These are phyloP conservation scores for Copidosoma aretas DNA, from an alignment of 2,888 invertebrate species.

Conservation along the genomic window DNA sequence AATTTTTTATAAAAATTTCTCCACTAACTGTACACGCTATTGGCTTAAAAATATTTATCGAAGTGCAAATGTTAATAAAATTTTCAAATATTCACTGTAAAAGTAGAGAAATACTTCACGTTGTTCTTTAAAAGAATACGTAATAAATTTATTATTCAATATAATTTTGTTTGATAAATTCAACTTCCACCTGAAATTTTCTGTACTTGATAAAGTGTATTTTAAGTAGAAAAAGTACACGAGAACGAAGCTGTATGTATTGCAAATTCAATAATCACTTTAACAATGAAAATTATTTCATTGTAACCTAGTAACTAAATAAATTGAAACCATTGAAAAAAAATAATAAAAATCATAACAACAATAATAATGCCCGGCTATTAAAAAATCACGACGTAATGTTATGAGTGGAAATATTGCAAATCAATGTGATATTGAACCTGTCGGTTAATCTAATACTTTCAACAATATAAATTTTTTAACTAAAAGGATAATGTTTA, in stretches of 20 bases:
- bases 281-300: background rate
- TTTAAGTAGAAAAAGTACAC: background rate
- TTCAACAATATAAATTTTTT: too few species aligned
- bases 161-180: too few species aligned
- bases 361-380: background rate
- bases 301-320: background rate
- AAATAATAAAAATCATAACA: background rate
- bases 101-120: too few species aligned
- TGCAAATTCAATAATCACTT: background rate
- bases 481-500: background rate
- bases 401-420: background rate
- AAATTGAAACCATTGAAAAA: background rate
- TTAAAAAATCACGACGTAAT: background rate
- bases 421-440: background rate
- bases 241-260: background rate
- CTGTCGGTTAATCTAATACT: background rate
- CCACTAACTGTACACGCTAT: too few species aligned
- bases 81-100: too few species aligned
- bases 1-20: background rate
- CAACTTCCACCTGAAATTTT: too few species aligned
- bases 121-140: too few species aligned
- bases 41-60: too few species aligned
- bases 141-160: too few species aligned
- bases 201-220: too few species aligned
- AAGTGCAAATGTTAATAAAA: too few species aligned